These are phyloP conservation scores for Ginglymostoma cirratum DNA, from an alignment of 2,113 vertebrate species.

Conservation along the genomic window DNA sequence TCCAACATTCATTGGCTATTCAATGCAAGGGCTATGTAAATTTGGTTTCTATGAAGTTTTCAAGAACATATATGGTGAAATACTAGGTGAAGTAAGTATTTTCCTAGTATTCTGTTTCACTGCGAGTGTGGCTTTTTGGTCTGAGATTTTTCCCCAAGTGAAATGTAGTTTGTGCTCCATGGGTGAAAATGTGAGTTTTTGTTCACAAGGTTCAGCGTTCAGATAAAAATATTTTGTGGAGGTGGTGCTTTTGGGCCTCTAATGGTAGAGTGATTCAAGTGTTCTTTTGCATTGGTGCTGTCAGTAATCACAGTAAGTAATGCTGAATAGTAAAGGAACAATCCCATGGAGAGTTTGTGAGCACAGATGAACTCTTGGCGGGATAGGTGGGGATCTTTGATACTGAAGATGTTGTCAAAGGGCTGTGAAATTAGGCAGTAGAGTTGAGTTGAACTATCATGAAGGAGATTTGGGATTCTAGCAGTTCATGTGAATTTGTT, in stretches of 20 bases:
- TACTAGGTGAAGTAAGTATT: conserved; percentile 81
- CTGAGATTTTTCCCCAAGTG: not conserved
- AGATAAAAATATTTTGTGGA: not conserved
- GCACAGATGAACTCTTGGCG: not conserved
- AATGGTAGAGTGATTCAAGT: too few species aligned
- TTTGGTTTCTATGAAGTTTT: conserved; percentile 98
- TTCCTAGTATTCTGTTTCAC: not conserved
- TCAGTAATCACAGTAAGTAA: too few species aligned
- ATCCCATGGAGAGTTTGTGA: too few species aligned
- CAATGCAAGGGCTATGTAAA: conserved; percentile 97
- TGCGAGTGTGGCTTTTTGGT: not conserved
- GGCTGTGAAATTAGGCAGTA: not conserved
- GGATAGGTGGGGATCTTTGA: not conserved
- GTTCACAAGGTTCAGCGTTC: too few species aligned
- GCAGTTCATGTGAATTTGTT: not conserved
- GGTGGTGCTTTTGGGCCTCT: too few species aligned
- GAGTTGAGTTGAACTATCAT: too few species aligned
- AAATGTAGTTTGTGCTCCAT: not conserved
- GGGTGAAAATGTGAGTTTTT: not conserved
- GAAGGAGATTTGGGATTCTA: not conserved
- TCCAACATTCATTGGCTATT: conserved; percentile 94
- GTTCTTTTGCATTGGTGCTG: too few species aligned
- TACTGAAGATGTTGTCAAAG: not conserved
- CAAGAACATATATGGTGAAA: conserved; percentile 83
- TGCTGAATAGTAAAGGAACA: too few species aligned